phyloP scores from a whole-genome alignment of 2,888 invertebrate species.

The Conus canariensis region DNA sequence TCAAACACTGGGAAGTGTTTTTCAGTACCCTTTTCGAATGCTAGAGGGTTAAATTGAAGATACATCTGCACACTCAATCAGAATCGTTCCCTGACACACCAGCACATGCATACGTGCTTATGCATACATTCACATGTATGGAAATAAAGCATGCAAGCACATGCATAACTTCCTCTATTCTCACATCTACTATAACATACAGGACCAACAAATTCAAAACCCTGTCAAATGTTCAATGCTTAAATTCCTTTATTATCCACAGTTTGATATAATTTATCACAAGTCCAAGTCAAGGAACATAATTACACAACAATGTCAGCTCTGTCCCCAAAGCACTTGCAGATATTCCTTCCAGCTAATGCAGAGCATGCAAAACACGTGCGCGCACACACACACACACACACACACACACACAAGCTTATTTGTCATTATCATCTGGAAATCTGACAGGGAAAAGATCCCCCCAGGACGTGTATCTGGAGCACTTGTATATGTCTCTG shows the following conservation, averaged over 20 bases:
- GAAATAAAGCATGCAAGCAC: not conserved
- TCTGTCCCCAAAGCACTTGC: too few relatives aligned
- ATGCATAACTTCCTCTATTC: not conserved
- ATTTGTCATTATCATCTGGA: not conserved
- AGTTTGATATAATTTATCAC: not conserved
- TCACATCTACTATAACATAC: not conserved
- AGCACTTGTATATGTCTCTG: constrained; percentile 87
- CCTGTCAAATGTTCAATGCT: not conserved
- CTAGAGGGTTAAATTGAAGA: too few relatives aligned
- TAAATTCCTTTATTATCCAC: not conserved
- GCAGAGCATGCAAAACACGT: too few relatives aligned
- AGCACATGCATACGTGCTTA: not conserved
- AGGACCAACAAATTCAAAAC: not conserved
- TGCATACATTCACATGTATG: not conserved
- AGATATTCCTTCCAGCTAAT: too few relatives aligned
- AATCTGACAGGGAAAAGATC: constrained; percentile 84
- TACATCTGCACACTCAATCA: too few relatives aligned
- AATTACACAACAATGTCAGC: too few relatives aligned
- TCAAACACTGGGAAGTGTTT: too few relatives aligned
- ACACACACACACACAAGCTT: not conserved
- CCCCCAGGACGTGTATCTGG: constrained; percentile 88
- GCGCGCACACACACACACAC: too few relatives aligned
- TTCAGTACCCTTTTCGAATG: too few relatives aligned
- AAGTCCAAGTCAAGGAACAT: not conserved
- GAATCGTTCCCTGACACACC: not conserved